phyloP scores from a whole-genome alignment of 2,888 invertebrate genomes.

The Myathropa florea region DNA sequence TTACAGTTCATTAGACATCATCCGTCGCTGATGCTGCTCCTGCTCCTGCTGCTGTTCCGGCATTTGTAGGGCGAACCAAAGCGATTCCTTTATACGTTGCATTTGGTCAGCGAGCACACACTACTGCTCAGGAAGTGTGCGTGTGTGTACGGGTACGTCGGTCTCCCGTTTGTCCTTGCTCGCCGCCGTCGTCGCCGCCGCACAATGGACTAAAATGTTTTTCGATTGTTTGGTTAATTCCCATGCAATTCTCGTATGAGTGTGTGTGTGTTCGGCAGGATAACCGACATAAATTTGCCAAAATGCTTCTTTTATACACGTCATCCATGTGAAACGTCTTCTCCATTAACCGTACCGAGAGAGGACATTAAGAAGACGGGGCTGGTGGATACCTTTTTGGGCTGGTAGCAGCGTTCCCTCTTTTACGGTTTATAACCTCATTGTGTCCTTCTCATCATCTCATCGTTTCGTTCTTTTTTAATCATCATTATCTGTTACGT shows the following conservation, averaged over 20 bases:
- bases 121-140: conserved; percentile 40
- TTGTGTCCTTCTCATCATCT: conserved; percentile 53
- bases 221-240: conserved; percentile 70
- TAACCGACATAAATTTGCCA: conserved; percentile 59
- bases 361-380: conserved; percentile 49
- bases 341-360: conserved; percentile 60
- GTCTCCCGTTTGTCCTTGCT: conserved; percentile 64
- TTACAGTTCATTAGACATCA: conserved; percentile 72
- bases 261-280: conserved; percentile 21
- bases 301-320: conserved; percentile 53
- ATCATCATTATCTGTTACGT: conserved; percentile 65
- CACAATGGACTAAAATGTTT: conserved; percentile 71
- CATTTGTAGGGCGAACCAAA: conserved; percentile 28
- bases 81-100: conserved; percentile 64
- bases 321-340: conserved; percentile 47
- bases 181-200: too few relatives aligned
- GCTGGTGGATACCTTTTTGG: conserved; percentile 65
- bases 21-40: conserved; percentile 65
- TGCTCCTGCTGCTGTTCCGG: conserved; percentile 40
- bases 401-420: conserved; percentile 63
- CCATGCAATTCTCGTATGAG: conserved; percentile 46
- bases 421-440: conserved; percentile 71
- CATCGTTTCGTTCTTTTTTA: conserved; percentile 43
- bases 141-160: conserved; percentile 55
- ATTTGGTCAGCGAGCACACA: conserved; percentile 60